Base-by-base conservation (phyloP, 35 echinoderm and acorn worm genomes). In the Eucidaris tribuloides region DNA sequence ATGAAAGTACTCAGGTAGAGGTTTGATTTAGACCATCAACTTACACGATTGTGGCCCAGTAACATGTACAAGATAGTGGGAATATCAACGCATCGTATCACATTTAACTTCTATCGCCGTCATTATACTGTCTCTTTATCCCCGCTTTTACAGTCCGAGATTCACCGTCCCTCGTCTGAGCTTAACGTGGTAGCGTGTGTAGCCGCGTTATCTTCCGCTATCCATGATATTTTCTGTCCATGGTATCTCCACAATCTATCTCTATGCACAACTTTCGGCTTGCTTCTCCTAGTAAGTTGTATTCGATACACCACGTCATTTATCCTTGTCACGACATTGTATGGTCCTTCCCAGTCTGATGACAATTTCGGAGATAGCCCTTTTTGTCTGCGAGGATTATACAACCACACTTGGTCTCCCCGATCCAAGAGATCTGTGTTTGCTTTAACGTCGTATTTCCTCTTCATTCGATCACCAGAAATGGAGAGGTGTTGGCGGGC, bases 261-360 rank as follows among this genome's bases (percentile, higher is more conserved):
- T 17, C n/a, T 24, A 38, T 92, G 89, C 17, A 86, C 89, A 18
- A 79, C 60, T n/a, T 85, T 84, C 5, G 81, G 37, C 60, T 66
- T 85, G 14, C 71, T 62, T 20, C 71, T 71, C 1, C 57, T 49
- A 3, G 54, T 48, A 58, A 55, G 85, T 31, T 74, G 74, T 9
- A 92, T 85, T 7, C 76, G 4, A 45, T 81, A 86, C 4, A 81
- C 77, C 32, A 92, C 83, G 29, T 92, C 89, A 35, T 71, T 79
- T 11, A 92, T 48, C 32, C 41, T 85, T 20, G 58, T 42, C 7
- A 81, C 18, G 46, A 86, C 48, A 4, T 35, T 3, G 18, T 85
- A 85, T 14, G 89, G 89, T 0, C 89, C 89, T 34, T 62, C 62
- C 89, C 83, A 86, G 28, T 31, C 58, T 28, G 45, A 65, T 36